Evolutionary conservation across 2,113 vertebrate genomes (phyloP).

Genomic region (Sylvietta virens): DNA sequence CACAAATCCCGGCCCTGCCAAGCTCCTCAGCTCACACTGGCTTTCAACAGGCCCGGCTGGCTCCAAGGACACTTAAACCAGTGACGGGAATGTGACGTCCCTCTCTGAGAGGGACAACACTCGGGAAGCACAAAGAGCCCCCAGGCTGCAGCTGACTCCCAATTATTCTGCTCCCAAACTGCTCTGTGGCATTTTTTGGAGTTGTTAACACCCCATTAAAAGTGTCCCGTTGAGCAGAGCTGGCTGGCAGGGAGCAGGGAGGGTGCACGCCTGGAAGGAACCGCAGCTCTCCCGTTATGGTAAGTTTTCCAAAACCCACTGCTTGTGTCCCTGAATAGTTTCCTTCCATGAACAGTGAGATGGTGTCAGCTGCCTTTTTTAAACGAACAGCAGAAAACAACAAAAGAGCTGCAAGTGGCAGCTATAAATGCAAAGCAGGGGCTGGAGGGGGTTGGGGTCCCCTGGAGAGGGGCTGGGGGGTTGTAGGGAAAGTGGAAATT

Average conservation of each 20-base stretch:
- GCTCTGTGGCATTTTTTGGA: not conserved
- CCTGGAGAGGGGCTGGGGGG: not conserved
- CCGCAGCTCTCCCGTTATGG: not conserved
- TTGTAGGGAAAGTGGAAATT: not conserved
- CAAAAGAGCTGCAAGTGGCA: not conserved
- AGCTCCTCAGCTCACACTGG: not conserved
- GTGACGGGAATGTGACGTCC: not conserved
- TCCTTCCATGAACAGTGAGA: not conserved
- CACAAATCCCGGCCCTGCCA: not conserved
- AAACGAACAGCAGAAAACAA: not conserved
- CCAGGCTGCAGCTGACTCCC: not conserved
- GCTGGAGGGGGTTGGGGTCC: not conserved
- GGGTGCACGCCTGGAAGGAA: not conserved
- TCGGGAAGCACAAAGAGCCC: not conserved
- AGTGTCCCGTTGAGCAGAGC: not conserved
- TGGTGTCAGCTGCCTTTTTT: slow-evolving; percentile 11
- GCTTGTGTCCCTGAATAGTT: slow-evolving; percentile 37
- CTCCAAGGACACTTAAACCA: not conserved
- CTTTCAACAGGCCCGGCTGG: not conserved
- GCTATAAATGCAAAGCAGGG: not conserved
- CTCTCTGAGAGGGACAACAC: not conserved
- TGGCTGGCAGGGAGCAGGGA: not conserved
- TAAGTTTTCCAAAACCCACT: slow-evolving; percentile 31
- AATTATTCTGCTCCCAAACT: not conserved
- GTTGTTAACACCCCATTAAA: not conserved